Base-by-base conservation (phyloP, 2,113 vertebrate species). In the Dasypus novemcinctus region DNA sequence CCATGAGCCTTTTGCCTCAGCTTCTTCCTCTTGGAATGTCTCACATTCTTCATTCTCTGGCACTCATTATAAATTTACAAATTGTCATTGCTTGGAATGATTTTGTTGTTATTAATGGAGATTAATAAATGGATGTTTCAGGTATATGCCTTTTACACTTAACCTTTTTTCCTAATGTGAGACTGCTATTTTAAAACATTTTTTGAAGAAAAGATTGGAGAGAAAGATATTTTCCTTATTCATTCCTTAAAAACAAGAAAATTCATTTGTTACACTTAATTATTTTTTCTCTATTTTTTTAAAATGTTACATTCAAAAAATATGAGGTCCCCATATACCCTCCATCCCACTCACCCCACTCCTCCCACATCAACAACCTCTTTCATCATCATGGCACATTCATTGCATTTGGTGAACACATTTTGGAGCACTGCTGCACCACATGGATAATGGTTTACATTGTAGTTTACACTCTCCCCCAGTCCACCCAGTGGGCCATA, bases 221-320 rank as follows among this genome's bases (percentile, higher is more conserved):
- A 46, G 31, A 81, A 75, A 88, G 21, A 20, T 82, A 59, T 38
- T 95, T 80, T 85, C 10, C 15, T 92, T 86, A 79, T 27, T 52
- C 33, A 46, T 94, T 68, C 18, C 31, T 91, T 96, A 61, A 92
- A 85, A 71, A 46, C 20, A 21, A 92, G 27, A 95, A 91, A 38
- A 76, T 72, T 74, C 25, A n/a, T 75, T 83, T 90, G 23, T 66
- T 87, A 75, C 49, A 72, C n/a, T 49, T 64, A 63, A 14, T 88
- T 41, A 18, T 69, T 85, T 93, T 57, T n/a, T n/a, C n/a, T n/a
- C n/a, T n/a, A n/a, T n/a, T n/a, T n/a, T n/a, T n/a, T n/a, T n/a
- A n/a, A n/a, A n/a, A n/a, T n/a, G n/a, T n/a, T n/a, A n/a, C n/a
- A n/a, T n/a, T n/a, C n/a, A n/a, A n/a, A n/a, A n/a, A n/a, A n/a